These are phyloP conservation scores for Drosophila gaucha DNA, from an alignment of 2,888 invertebrate genomes.

Conservation along the genomic window DNA sequence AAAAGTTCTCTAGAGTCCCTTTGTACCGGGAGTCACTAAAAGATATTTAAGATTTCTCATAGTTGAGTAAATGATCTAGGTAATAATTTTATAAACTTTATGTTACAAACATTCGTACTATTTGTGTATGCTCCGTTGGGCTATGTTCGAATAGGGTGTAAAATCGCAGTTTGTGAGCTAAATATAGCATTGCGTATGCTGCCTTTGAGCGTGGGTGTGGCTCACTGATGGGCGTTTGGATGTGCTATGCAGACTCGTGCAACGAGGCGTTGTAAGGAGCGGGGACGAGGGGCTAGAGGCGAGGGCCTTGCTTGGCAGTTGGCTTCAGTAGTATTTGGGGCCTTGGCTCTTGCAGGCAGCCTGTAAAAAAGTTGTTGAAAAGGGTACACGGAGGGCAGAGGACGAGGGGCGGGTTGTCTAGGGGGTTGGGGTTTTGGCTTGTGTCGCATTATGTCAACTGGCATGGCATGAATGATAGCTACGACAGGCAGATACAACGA, in stretches of 20 bases:
- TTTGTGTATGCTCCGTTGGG: not conserved
- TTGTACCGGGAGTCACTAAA: too few species aligned
- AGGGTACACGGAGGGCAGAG: not conserved
- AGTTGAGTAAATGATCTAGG: too few species aligned
- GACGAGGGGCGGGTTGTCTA: not conserved
- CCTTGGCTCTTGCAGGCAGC: constrained; percentile 15
- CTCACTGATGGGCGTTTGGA: constrained; percentile 6
- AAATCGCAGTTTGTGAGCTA: constrained; percentile 34
- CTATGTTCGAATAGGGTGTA: constrained; percentile 8
- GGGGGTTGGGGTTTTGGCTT: constrained; percentile 10
- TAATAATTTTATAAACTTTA: not conserved
- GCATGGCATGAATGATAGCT: constrained; percentile 71
- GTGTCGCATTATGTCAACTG: constrained; percentile 77
- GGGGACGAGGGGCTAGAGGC: not conserved
- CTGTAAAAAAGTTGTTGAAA: constrained; percentile 30
- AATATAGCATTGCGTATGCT: constrained; percentile 43
- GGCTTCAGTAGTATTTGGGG: constrained; percentile 25
- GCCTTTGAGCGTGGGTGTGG: constrained; percentile 17
- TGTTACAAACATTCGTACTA: not conserved
- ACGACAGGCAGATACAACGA: constrained; percentile 49
- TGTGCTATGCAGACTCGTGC: constrained; percentile 15
- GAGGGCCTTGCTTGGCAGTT: constrained; percentile 19
- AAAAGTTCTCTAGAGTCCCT: too few species aligned
- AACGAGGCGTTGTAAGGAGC: constrained; percentile 4
- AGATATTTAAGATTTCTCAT: too few species aligned